Evolutionary conservation across 2,797 vertebrate species (phyloP).

Genomic region (Anisognathus igniventris): DNA sequence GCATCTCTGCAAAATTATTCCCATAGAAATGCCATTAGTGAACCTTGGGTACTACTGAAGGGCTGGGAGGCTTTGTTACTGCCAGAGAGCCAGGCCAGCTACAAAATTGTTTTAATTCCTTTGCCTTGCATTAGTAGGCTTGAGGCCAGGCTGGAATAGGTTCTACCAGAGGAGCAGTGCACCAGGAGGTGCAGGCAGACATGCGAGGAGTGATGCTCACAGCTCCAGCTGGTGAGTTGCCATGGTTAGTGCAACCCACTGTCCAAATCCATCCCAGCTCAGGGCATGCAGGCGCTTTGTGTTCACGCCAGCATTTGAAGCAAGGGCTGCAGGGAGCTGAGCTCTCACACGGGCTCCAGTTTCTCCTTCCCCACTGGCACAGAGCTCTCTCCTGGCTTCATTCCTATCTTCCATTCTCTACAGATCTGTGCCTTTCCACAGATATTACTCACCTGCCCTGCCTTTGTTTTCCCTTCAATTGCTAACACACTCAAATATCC

Average conservation of each 20-base stretch:
- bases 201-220: neutral
- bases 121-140: neutral
- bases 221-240: neutral
- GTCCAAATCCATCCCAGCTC: neutral
- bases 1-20: neutral
- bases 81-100: neutral
- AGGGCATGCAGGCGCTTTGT: neutral
- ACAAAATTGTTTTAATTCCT: neutral
- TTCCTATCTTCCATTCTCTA: neutral
- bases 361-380: neutral
- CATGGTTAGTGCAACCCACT: neutral
- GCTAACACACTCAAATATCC: neutral
- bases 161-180: neutral
- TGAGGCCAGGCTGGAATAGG: neutral
- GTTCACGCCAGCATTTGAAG: neutral
- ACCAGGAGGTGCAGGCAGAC: neutral
- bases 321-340: rapidly evolving
- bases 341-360: neutral
- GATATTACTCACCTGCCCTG: constrained; percentile 23
- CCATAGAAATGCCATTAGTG: neutral
- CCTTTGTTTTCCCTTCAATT: constrained; percentile 41
- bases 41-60: neutral
- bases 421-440: neutral
- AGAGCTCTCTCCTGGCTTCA: neutral
- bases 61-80: neutral